Conservation (phyloP, 2,113 vertebrate genomes). For the Pterocles burchelli region DNA sequence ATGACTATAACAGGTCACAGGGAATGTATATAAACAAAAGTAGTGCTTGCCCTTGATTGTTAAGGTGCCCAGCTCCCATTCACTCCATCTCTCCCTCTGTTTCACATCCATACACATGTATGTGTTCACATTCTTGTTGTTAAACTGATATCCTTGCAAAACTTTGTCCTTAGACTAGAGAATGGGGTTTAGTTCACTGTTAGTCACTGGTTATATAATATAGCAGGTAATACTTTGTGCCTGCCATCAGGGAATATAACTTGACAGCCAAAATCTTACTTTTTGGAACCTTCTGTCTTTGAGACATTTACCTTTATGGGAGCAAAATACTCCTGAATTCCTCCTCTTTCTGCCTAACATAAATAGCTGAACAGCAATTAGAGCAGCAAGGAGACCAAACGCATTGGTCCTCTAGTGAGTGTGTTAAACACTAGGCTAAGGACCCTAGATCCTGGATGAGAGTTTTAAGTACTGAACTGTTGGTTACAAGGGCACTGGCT, state of each 20-base stretch:
- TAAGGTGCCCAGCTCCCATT: not conserved
- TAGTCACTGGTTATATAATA: not conserved
- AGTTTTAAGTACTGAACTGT: not conserved
- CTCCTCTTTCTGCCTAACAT: not conserved
- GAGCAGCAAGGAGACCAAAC: not conserved
- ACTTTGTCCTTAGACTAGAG: not conserved
- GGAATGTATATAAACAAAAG: not conserved
- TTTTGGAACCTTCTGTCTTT: not conserved
- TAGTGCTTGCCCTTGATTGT: not conserved
- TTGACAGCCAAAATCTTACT: not conserved
- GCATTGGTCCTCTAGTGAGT: not conserved
- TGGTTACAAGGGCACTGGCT: not conserved
- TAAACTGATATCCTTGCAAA: not conserved
- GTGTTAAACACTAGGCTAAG: not conserved
- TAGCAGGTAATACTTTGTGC: not conserved
- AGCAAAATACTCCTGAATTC: not conserved
- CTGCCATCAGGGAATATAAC: not conserved
- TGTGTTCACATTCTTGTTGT: not conserved
- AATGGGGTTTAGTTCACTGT: not conserved
- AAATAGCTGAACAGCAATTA: not conserved
- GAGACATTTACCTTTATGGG: not conserved
- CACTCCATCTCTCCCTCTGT: not conserved
- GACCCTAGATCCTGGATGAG: not conserved
- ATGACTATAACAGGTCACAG: not conserved
- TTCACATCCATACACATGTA: not conserved